These are phyloP conservation scores for Knipowitschia caucasica DNA, from an alignment of 2,797 vertebrate species.

Conservation along the genomic window DNA sequence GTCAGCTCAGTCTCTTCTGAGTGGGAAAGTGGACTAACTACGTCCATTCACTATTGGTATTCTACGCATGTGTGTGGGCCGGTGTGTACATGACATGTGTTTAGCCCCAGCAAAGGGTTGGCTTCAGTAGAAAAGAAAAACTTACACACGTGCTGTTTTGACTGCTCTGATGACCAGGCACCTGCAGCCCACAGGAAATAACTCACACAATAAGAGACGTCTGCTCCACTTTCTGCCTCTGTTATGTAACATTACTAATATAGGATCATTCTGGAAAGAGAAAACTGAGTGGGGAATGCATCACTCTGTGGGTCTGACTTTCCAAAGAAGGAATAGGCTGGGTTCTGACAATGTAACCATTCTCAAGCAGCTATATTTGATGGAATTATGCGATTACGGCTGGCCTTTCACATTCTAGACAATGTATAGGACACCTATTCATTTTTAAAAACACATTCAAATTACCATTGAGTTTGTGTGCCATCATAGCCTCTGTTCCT, in stretches of 20 bases:
- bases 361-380: too few species aligned
- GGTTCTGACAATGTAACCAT: neutral
- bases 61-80: slow-evolving; percentile 11
- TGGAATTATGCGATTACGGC: too few species aligned
- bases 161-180: slow-evolving; percentile 42
- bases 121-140: slow-evolving; percentile 40
- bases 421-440: too few species aligned
- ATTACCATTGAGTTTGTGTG: too few species aligned
- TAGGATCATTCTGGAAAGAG: neutral
- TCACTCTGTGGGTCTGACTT: neutral
- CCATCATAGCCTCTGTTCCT: too few species aligned
- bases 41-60: neutral
- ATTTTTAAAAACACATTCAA: too few species aligned
- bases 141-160: slow-evolving; percentile 47
- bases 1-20: slow-evolving; percentile 27
- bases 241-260: slow-evolving; percentile 29
- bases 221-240: slow-evolving; percentile 26
- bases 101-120: slow-evolving; percentile 20
- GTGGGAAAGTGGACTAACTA: slow-evolving; percentile 3
- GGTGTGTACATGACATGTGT: slow-evolving; percentile 22
- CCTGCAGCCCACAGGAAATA: slow-evolving; percentile 57
- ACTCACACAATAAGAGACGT: slow-evolving; percentile 40
- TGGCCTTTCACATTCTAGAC: too few species aligned
- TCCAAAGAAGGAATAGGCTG: slow-evolving; percentile 3
- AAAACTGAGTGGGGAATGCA: neutral